Conservation (phyloP, 1,140 invertebrate genomes). For the Araneus ventricosus region DNA sequence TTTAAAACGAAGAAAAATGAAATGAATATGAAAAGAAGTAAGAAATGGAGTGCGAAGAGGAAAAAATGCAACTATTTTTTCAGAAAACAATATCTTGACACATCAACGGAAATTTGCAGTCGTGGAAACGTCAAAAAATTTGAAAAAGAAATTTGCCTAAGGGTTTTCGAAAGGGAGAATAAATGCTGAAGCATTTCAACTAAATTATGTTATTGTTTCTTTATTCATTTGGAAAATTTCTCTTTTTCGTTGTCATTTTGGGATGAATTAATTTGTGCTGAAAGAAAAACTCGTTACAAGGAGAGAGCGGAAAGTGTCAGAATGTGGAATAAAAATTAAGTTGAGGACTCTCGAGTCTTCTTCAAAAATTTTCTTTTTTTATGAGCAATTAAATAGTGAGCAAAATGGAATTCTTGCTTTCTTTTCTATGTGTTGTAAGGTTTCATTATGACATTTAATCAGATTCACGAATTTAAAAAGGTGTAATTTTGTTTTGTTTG, state of each 20-base stretch:
- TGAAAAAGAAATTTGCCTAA: not conserved
- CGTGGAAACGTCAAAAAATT: not conserved
- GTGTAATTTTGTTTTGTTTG: too few relatives aligned
- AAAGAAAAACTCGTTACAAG: not conserved
- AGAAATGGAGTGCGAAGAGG: not conserved
- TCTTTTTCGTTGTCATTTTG: not conserved
- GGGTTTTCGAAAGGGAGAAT: not conserved
- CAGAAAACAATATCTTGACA: not conserved
- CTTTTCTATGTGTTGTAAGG: too few relatives aligned
- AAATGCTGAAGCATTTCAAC: not conserved
- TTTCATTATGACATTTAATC: too few relatives aligned
- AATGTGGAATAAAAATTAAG: not conserved
- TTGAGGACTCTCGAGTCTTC: not conserved
- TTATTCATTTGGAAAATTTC: not conserved
- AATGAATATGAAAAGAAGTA: not conserved
- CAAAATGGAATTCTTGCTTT: too few relatives aligned
- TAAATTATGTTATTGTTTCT: conserved; percentile 23
- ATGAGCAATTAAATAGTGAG: too few relatives aligned
- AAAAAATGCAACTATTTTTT: not conserved
- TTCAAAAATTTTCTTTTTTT: not conserved
- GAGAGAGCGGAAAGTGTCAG: not conserved
- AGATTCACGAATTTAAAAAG: too few relatives aligned
- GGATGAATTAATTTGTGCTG: not conserved
- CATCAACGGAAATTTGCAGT: not conserved
- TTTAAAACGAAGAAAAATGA: not conserved